Evolutionary conservation across 2,888 invertebrate species (phyloP).

Genomic region (Lutraria lutraria): DNA sequence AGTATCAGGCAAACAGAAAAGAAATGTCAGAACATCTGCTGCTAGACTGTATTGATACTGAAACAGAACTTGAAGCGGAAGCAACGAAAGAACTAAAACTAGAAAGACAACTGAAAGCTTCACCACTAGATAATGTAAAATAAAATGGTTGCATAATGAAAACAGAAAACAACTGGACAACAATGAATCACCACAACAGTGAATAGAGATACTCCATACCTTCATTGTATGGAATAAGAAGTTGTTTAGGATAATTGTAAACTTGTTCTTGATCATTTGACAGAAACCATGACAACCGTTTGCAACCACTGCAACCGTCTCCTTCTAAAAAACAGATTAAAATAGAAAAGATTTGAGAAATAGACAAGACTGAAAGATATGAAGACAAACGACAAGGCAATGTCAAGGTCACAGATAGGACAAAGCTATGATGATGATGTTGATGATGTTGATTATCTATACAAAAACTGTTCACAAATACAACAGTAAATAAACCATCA

Average conservation of each 20-base stretch:
- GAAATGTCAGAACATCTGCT: not conserved
- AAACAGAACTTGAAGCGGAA: not conserved
- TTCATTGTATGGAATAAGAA: conserved; percentile 67
- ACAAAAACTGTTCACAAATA: no score
- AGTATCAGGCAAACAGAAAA: not conserved
- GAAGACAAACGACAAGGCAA: not conserved
- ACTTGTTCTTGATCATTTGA: conserved; percentile 63
- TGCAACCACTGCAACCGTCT: conserved; percentile 51
- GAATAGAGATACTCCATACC: conserved; percentile 46
- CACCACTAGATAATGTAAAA: not conserved
- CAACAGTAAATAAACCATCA: no score
- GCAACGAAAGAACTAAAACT: not conserved
- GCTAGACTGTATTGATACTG: not conserved
- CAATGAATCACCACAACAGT: not conserved
- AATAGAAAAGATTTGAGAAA: not conserved
- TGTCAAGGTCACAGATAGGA: not conserved
- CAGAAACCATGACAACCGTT: conserved; percentile 63
- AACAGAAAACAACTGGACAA: not conserved
- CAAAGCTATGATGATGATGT: not conserved
- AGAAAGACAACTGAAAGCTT: not conserved
- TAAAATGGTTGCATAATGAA: not conserved
- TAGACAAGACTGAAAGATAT: not conserved
- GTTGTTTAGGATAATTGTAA: conserved; percentile 69
- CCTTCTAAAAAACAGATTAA: conserved; percentile 54
- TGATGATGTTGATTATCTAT: no score